Percentiles rank a stretch among this genome's conserved stretches.
Evolutionary conservation across 2,797 vertebrate genomes (phyloP).

Genomic region (Rhinophrynus dorsalis): DNA sequence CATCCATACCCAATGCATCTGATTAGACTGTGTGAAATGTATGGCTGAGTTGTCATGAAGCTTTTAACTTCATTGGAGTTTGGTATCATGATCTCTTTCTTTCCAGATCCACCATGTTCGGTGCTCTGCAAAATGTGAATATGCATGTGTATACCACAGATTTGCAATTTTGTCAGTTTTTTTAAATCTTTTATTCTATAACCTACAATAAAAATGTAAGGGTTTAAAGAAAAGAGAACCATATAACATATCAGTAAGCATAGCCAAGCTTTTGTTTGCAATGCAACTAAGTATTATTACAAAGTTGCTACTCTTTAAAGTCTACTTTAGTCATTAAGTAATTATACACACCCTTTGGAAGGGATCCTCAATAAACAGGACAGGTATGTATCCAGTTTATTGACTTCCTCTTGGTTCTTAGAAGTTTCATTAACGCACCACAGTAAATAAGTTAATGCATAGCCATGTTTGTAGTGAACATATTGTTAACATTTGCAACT

Average conservation of each 20-base stretch:
- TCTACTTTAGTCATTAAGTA: background rate
- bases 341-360: slow-evolving; percentile 17
- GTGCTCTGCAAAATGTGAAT: too few species aligned
- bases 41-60: too few species aligned
- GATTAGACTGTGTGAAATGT: too few species aligned
- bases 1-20: too few species aligned
- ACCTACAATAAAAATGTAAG: too few species aligned
- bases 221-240: too few species aligned
- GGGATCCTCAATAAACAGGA: slow-evolving; percentile 7
- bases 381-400: background rate
- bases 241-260: background rate
- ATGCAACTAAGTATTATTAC: background rate
- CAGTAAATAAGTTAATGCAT: background rate
- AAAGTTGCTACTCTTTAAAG: background rate
- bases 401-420: slow-evolving; percentile 8
- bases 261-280: background rate
- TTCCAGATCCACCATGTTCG: too few species aligned
- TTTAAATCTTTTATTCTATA: too few species aligned
- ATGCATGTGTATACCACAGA: too few species aligned
- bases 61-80: too few species aligned
- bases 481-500: background rate
- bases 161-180: too few species aligned
- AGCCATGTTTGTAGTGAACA: background rate
- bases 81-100: too few species aligned
- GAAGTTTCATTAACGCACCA: background rate